Evolutionary conservation across 2,797 vertebrate species (phyloP), one percentile per base, ranked within the genome.

Genomic region (Linurgus olivaceus): DNA sequence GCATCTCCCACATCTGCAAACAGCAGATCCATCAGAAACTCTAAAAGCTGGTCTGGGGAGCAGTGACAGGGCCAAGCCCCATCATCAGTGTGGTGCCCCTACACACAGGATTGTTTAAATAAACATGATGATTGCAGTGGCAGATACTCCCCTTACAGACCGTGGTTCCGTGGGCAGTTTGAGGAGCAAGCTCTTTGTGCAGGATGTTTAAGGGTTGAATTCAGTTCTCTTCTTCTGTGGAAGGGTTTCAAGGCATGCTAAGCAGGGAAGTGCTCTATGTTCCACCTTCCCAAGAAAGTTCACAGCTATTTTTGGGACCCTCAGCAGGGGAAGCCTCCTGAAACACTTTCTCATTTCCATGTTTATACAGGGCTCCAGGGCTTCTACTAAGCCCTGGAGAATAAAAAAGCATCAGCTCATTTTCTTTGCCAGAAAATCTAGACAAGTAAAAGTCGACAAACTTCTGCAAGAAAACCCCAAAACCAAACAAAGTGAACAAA

Each of bases 51-150:
- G 9, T 48, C 24, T 57, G 54, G 28, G 19, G 8, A 25, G 38
- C 23, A 33, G 37, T 2, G 44, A 59, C 17, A 50, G 35, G 25
- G 52, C 44, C 26, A 85, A 40, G 7, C 15, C 47, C 20, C 42
- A 47, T 7, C 24, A 38, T 3, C 0, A 0, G 8, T 10, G 4
- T 29, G 31, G 7, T 71, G 33, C 19, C 31, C 61, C 42, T 11
- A 75, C 10, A 26, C 5, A 23, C 3, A 40, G 7, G 3, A 21
- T 17, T 26, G 54, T 79, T 51, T n/a, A 51, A 62, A 79, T 40
- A 10, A 31, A 5, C 4, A 3, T 5, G 20, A 25, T 33, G 38
- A 28, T n/a, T 55, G 18, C 17, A 35, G 65, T 13, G 35, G 10
- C 54, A 81, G 18, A 18, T 21, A 17, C 52, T 58, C 23, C 42